These are phyloP conservation scores for Hyalella azteca DNA, from an alignment of 2,888 invertebrate genomes.

Conservation along the genomic window DNA sequence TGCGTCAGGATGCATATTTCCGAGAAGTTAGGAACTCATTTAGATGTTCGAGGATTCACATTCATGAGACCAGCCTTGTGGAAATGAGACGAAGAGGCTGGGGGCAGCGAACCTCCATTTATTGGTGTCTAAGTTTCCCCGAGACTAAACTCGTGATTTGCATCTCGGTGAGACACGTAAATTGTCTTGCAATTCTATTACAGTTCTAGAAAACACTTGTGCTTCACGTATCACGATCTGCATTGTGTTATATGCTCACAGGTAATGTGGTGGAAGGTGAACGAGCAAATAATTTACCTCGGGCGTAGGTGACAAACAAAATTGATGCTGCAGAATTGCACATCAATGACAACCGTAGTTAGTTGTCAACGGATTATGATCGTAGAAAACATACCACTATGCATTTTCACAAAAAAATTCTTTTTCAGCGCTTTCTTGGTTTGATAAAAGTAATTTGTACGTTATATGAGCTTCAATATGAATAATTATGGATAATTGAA, in stretches of 20 bases:
- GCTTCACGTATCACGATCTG: not conserved
- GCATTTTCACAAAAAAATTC: no score
- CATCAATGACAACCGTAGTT: no score
- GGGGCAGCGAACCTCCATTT: not conserved
- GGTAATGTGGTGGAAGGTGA: not conserved
- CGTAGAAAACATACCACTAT: no score
- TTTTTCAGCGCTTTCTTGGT: no score
- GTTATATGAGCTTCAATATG: no score
- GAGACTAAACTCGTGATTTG: no score
- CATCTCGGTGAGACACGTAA: no score
- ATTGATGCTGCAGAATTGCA: no score
- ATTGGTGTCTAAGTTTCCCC: not conserved
- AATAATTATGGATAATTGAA: no score
- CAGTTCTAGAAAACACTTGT: not conserved
- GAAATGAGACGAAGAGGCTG: not conserved
- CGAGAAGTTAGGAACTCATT: not conserved
- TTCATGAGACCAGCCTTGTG: not conserved
- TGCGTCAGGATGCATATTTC: not conserved
- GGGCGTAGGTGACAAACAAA: no score
- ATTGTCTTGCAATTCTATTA: not conserved
- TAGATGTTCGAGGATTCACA: not conserved
- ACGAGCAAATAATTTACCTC: not conserved
- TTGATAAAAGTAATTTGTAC: no score
- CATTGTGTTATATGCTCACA: not conserved
- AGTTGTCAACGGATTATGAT: no score